Base-by-base conservation (phyloP, 1,140 invertebrate genomes). In the Macrostomum lignano region DNA sequence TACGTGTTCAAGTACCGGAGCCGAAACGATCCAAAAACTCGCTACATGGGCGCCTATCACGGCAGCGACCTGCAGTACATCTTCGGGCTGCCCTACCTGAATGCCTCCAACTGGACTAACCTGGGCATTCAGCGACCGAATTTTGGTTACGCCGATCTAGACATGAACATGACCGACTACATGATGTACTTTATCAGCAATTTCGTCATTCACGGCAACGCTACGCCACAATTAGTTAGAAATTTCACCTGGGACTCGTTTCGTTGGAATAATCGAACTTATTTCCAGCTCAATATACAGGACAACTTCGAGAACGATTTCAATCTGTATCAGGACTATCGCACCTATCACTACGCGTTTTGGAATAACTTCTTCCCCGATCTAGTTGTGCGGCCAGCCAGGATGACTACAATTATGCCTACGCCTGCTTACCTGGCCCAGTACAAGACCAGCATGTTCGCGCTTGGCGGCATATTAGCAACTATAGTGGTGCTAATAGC, bases 161-260 rank as follows among this genome's bases (percentile, higher is more conserved):
- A 33, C 15, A 3, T 6, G 7, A 33, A 33, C 26, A 21, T 33
- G 19, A 33, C 32, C 20, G 32, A 33, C 10, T 33, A 33, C 19
- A 19, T 33, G 17, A 25, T 33, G 4, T 33, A 21, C 4, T 15
- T 33, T 11, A 10, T 24, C 17, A 9, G 7, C 9, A 33, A 33
- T 11, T 21, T 33, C 19, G 11, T 33, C 13, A n/a, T 33, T 3
- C 17, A 33, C 20, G 32, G 32, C 2, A 33, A 33, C 20, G 19
- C 32, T 7, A 33, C 32, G 11, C 32, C 32, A 4, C 9, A 25
- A 25, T n/a, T 20, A 7, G 26, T 33, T 21, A 9, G 32, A 3
- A 33, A 33, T 21, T 4, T 33, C 2, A 33, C 32, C 11, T 33
- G 32, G 32, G 32, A 33, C 19, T 25, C 32, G n/a, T 33, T 17